Conservation (phyloP, 1,140 invertebrate species). For the Macrotrachela quadricornifera region DNA sequence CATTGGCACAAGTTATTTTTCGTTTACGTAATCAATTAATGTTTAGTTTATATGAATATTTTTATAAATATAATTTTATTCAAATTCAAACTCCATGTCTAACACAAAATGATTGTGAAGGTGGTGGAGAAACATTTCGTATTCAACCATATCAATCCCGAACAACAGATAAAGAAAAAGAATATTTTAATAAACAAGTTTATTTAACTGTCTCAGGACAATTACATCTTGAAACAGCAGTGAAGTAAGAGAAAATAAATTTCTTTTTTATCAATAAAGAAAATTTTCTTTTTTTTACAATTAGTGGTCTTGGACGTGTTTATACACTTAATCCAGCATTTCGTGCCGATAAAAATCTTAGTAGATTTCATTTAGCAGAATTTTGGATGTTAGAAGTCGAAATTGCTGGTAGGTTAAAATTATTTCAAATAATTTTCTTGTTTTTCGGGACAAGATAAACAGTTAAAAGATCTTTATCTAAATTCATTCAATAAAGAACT, state of each 20-base stretch:
- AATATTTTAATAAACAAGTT: slow-evolving; percentile 4
- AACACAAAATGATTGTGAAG: slow-evolving; percentile 9
- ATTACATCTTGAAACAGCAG: slow-evolving; percentile 3
- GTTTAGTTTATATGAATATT: not conserved
- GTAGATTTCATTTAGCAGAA: slow-evolving; percentile 7
- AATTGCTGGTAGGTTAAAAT: not conserved
- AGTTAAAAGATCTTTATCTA: no score
- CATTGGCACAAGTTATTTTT: not conserved
- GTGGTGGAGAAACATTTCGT: slow-evolving; percentile 7
- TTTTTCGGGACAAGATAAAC: no score
- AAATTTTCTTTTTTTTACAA: not conserved
- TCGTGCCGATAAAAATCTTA: slow-evolving; percentile 6
- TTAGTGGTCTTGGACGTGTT: slow-evolving; percentile 1
- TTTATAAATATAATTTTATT: not conserved
- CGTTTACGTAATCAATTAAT: slow-evolving; percentile 1
- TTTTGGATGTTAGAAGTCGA: slow-evolving; percentile 9
- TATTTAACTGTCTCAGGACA: slow-evolving; percentile 6
- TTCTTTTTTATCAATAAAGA: no score
- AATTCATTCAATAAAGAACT: no score
- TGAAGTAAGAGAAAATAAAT: not conserved
- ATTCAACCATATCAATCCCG: not conserved
- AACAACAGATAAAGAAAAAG: not conserved
- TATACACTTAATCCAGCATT: slow-evolving; percentile 6
- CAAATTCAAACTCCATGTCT: slow-evolving; percentile 7
- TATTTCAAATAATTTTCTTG: no score